phyloP scores from a whole-genome alignment of 2,797 vertebrate genomes.

The Simalia tracyae region DNA sequence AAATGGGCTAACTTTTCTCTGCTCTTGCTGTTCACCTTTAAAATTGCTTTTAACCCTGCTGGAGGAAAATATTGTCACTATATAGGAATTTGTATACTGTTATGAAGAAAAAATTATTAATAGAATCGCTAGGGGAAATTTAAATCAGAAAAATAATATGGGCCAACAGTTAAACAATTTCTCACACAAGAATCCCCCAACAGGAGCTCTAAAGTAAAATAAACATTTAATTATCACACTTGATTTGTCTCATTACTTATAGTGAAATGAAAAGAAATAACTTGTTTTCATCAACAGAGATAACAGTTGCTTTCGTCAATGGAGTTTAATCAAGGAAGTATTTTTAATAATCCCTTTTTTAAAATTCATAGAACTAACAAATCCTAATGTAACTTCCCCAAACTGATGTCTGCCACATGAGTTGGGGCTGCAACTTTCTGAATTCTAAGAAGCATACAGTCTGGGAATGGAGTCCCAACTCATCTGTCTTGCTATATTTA shows the following conservation, averaged over 20 bases:
- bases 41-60: background rate
- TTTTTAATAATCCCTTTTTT: slow-evolving; percentile 17
- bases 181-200: background rate
- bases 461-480: too few species aligned
- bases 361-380: slow-evolving; percentile 9
- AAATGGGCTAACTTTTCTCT: too few species aligned
- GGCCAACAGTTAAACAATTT: background rate
- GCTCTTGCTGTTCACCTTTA: background rate
- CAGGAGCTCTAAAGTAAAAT: background rate
- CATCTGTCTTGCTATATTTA: slow-evolving; percentile 8
- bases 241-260: background rate
- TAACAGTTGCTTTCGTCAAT: background rate
- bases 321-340: background rate
- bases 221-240: background rate
- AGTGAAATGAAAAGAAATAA: background rate
- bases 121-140: background rate
- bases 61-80: background rate
- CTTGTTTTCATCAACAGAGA: background rate
- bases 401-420: too few species aligned
- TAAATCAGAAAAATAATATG: background rate
- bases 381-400: too few species aligned
- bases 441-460: too few species aligned
- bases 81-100: background rate
- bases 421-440: too few species aligned
- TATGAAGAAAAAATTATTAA: background rate